phyloP scores from a whole-genome alignment of 1,140 invertebrate species.

The Dendrolimus punctatus region DNA sequence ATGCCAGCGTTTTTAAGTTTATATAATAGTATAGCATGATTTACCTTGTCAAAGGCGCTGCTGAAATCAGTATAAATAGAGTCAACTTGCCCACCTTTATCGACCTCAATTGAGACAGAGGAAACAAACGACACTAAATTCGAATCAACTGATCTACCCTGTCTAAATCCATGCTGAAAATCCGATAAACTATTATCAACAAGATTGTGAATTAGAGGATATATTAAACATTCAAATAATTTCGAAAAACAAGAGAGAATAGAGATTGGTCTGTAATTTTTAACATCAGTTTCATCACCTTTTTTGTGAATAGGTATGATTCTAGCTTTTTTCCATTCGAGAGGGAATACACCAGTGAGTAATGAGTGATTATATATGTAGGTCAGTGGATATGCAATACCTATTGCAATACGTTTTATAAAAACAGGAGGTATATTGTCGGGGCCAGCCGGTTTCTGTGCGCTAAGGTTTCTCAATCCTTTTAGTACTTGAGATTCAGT shows the following conservation, averaged over 20 bases:
- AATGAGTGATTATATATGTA: conserved; percentile 5
- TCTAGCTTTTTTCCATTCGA: conserved; percentile 13
- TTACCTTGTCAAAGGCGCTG: conserved; percentile 11
- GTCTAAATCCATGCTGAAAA: conserved; percentile 10
- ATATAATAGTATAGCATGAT: background rate
- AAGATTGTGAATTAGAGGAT: conserved; percentile 1
- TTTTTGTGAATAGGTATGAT: conserved; percentile 8
- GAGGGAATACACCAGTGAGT: conserved; percentile 4
- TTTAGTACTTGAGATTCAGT: conserved; percentile 1
- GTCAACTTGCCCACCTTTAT: conserved; percentile 6
- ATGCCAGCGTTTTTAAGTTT: too few relatives aligned
- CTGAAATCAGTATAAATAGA: conserved; percentile 6
- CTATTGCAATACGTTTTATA: background rate
- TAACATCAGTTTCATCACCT: conserved; percentile 3
- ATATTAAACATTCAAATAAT: conserved; percentile 10
- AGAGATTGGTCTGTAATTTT: conserved; percentile 9
- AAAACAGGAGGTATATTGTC: conserved; percentile 5
- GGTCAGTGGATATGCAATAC: conserved; percentile 1
- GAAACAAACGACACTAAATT: conserved; percentile 7
- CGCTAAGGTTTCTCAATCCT: conserved; percentile 5
- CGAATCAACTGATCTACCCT: conserved; percentile 7
- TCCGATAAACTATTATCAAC: conserved; percentile 1
- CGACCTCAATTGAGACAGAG: background rate
- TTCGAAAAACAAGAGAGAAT: conserved; percentile 13
- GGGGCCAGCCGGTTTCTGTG: conserved; percentile 2